Conservation (phyloP, 2,113 vertebrate genomes). For the Eulemur macaco region DNA sequence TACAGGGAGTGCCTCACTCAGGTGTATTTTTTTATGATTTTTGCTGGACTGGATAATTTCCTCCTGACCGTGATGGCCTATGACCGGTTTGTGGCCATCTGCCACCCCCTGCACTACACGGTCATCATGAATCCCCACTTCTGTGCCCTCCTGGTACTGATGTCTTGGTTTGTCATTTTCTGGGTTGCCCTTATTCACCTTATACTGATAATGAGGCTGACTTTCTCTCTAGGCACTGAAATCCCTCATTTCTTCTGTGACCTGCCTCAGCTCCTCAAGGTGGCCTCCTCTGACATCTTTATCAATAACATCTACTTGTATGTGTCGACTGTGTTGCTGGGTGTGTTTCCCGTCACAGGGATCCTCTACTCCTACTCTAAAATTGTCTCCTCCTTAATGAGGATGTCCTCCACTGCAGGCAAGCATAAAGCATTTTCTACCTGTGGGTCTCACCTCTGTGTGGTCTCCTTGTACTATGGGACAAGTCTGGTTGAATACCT, state of each 20-base stretch:
- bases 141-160: neutral
- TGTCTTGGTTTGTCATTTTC: neutral
- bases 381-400: conserved; percentile 30
- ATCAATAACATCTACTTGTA: conserved; percentile 24
- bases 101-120: neutral
- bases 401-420: neutral
- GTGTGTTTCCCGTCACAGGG: neutral
- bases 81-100: conserved; percentile 45
- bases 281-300: neutral
- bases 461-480: no score
- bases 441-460: neutral
- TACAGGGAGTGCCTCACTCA: neutral
- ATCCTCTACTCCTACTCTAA: conserved; percentile 41
- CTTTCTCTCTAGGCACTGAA: neutral
- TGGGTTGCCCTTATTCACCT: neutral
- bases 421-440: conserved; percentile 45
- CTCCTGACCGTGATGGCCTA: neutral
- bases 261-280: conserved; percentile 5
- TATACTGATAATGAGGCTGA: neutral
- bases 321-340: neutral
- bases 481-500: no score
- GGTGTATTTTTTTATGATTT: neutral
- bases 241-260: conserved; percentile 51
- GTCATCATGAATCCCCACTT: neutral
- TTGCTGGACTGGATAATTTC: neutral